A percentile compares a stretch with the other conserved stretches of the same genome.
These are phyloP conservation scores for western clawed frog (Xenopus tropicalis) DNA, from an alignment of 2,113 vertebrate species.

Conservation along the genomic window DNA sequence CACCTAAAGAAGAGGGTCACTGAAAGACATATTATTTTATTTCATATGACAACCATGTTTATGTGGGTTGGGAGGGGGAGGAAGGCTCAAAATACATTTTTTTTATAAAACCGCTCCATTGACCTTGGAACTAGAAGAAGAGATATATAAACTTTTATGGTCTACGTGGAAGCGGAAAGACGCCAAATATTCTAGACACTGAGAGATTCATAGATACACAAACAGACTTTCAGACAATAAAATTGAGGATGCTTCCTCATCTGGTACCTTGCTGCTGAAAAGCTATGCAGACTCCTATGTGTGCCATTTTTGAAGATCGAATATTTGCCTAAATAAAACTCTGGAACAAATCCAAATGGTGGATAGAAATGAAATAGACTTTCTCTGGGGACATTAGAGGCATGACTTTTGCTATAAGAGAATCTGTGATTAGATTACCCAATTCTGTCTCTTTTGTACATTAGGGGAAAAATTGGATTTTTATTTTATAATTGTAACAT, in stretches of 20 bases:
- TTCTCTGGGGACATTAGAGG: conserved; percentile 63
- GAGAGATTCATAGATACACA: conserved; percentile 30
- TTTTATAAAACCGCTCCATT: conserved; percentile 65
- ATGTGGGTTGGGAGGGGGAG: background rate
- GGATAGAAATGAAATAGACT: conserved; percentile 63
- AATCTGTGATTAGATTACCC: conserved; percentile 81
- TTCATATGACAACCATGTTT: background rate
- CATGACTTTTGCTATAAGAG: conserved; percentile 69
- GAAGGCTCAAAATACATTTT: conserved; percentile 53
- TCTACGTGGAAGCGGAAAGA: conserved; percentile 44
- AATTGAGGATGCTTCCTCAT: conserved; percentile 70
- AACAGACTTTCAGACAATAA: background rate
- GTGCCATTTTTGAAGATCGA: conserved; percentile 76
- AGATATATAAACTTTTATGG: conserved; percentile 49
- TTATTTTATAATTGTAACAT: conserved; percentile 96
- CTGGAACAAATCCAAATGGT: conserved; percentile 66
- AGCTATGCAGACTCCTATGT: conserved; percentile 82
- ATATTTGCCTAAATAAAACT: conserved; percentile 86
- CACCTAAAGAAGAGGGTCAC: background rate
- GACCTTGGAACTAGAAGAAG: conserved; percentile 46
- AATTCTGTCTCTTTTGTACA: conserved; percentile 99
- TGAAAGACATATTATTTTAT: conserved; percentile 5
- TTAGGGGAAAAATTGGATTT: conserved; percentile 89
- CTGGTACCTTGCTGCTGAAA: conserved; percentile 79
- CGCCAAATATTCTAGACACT: conserved; percentile 56